Conservation (phyloP, 2,113 vertebrate genomes). For the Chaetops frenatus region DNA sequence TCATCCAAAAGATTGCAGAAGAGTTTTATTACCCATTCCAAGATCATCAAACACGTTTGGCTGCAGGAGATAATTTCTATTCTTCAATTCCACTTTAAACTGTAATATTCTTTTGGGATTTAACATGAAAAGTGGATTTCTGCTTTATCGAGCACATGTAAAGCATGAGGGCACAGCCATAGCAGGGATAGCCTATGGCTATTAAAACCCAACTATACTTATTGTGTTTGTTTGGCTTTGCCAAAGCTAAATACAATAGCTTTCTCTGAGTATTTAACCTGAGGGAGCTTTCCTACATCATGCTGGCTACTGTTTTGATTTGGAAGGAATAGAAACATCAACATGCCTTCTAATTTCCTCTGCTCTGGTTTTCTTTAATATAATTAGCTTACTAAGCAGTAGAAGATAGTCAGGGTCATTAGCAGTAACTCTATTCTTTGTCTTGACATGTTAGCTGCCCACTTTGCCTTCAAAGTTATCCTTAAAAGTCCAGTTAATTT, state of each 20-base stretch:
- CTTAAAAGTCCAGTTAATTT: background rate
- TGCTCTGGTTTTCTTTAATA: background rate
- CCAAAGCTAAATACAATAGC: background rate
- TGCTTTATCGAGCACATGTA: background rate
- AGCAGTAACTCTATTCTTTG: background rate
- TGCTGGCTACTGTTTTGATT: constrained; percentile 10
- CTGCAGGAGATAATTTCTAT: background rate
- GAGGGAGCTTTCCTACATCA: constrained; percentile 10
- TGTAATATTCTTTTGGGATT: background rate
- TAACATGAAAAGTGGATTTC: background rate
- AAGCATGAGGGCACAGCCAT: background rate
- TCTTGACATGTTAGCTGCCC: background rate
- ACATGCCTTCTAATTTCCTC: constrained; percentile 38
- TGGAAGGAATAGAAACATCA: constrained; percentile 30
- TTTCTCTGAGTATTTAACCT: background rate
- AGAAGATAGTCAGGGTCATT: background rate
- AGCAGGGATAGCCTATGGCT: background rate
- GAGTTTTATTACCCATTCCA: background rate
- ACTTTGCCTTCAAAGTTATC: background rate
- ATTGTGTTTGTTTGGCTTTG: background rate
- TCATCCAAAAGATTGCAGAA: background rate
- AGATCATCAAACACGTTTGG: background rate
- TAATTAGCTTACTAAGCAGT: constrained; percentile 29
- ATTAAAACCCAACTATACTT: background rate
- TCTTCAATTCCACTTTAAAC: background rate